Evolutionary conservation across 2,888 invertebrate genomes (phyloP).

Genomic region (Limnephilus lunatus): DNA sequence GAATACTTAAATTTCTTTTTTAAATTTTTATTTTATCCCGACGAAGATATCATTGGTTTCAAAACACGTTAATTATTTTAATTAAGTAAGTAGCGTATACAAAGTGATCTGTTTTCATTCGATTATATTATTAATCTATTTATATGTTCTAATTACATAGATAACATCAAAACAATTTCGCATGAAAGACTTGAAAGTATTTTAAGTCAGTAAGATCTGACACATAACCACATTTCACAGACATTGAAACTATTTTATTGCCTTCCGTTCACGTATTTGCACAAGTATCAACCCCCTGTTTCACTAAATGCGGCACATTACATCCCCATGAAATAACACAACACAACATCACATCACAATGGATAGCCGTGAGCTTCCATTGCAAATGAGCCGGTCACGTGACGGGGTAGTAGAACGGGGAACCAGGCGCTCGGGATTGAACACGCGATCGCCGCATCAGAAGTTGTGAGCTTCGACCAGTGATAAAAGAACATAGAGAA

Average conservation of each 20-base stretch:
- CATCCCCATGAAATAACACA: conserved; percentile 24
- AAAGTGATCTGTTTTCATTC: too few species aligned
- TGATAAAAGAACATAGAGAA: neutral
- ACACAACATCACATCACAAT: neutral
- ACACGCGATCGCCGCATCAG: conserved; percentile 35
- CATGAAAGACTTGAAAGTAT: neutral
- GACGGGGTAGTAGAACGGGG: neutral
- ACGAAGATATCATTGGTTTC: too few species aligned
- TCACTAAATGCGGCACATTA: conserved; percentile 44
- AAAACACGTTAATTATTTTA: too few species aligned
- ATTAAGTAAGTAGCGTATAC: too few species aligned
- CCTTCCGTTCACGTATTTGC: conserved; percentile 8
- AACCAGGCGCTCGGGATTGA: neutral
- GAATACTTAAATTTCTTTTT: too few species aligned
- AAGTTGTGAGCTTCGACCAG: neutral
- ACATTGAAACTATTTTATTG: neutral
- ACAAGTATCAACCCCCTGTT: neutral
- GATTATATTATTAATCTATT: too few species aligned
- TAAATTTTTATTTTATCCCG: too few species aligned
- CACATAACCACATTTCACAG: neutral
- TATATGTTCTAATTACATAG: too few species aligned
- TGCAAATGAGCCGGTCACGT: conserved; percentile 38
- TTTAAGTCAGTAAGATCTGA: neutral
- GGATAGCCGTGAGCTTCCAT: neutral
- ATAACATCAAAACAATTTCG: neutral